Base-by-base conservation (phyloP, 2,888 invertebrate species). In the Portevinia maculata region DNA sequence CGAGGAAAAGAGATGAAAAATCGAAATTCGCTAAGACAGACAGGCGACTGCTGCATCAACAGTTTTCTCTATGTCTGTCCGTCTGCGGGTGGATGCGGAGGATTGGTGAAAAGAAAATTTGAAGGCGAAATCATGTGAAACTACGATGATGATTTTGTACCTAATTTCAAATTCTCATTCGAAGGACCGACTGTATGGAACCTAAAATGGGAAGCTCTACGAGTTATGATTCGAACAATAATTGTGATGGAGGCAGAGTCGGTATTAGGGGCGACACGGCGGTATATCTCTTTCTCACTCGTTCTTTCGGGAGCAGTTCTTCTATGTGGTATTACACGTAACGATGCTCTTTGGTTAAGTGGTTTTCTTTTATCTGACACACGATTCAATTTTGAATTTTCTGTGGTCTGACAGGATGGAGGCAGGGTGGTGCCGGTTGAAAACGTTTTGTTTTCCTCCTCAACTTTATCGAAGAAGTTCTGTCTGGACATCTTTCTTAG, bases 31-130 rank as follows among this genome's bases (percentile, higher is more conserved):
- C 62, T 64, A 83, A 83, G 83, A 83, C 83, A 83, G 83, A 83
- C 83, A 78, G 83, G 78, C 83, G 83, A 78, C 83, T 83, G 78
- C 83, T 67, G 83, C 75, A 81, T 81, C 75, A 81, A 81, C 81
- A 81, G 75, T 81, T 81, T 81, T 76, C 59, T 39, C 30, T 53
- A 62, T 64, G 46, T 64, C 71, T 65, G 41, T 21, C 11, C 19
- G 39, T 34, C 11, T 34, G 19, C 13, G 32, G 30, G 11, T 11
- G 15, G 15, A 53, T 13, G 48, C 1, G 9, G 53, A 2, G 53
- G 60, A 41, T 39, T 17, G 15, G 13, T 1, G 7, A 15, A 11
- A 53, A 46, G 8, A 30, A 34, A 15, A 57, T 74, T 75, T 64
- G 52, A 75, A 59, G 57, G 69, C 17, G 11, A 81, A 81, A 57